Evolutionary conservation across 1,140 invertebrate genomes (phyloP), one percentile per base, ranked within the genome.

Genomic region (Schlechtendalia chinensis): DNA sequence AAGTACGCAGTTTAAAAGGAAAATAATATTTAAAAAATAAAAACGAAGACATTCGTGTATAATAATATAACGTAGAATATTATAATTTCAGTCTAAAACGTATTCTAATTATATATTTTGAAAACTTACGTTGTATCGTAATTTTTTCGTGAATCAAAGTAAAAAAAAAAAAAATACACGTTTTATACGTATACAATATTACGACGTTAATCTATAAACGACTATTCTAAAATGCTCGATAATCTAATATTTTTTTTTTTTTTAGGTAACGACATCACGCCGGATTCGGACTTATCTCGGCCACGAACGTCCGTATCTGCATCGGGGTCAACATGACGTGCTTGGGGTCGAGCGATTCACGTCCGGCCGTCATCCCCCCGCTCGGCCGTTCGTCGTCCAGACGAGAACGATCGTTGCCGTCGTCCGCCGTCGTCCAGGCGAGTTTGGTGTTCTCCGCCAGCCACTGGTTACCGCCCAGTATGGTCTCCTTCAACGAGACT

Each of bases 291-390:
- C 5, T 72, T 45, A 79, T 79, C 5, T 79, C 75, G 0, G 75
- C 75, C 14, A 79, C 58, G 27, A 79, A 79, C 39, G 75, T 79
- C 16, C 75, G 63, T 61, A 79, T 79, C 17, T 79, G 75, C 75
- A 79, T 79, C 10, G 75, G 75, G 14, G 75, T 79, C n/a, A 79
- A 63, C 39, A 47, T 27, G 10, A 79, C 0, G 1, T 63, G 58
- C 17, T 29, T 79, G 2, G 58, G 75, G 1, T 79, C 56, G 0
- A 63, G 11, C 11, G 5, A 45, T 32, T 12, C 22, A n/a, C 54
- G 16, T 29, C 54, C 8, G 1, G 27, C 47, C 12, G 24, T 5
- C 10, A n/a, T n/a, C n/a, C n/a, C n/a, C n/a, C 0, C 19, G 5
- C 0, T 17, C 39, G 14, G 22, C 12, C 11, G 17, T 27, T 63